Evolutionary conservation across 2,797 vertebrate genomes (phyloP), one percentile per base, ranked within the genome.

Genomic region (Clarias platycephalus): DNA sequence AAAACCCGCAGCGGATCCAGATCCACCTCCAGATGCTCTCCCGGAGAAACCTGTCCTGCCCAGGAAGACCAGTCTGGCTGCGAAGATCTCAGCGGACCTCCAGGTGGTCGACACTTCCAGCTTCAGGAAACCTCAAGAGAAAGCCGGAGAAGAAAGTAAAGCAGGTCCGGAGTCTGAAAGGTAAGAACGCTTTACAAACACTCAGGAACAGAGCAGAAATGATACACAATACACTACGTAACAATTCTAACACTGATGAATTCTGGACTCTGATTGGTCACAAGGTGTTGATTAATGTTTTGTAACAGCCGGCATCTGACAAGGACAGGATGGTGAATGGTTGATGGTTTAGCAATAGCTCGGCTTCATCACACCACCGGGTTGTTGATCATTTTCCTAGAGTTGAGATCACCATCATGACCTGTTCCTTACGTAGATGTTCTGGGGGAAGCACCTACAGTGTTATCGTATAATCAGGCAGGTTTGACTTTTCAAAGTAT

Each of bases 101-200:
- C 74, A 58, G 49, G 44, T n/a, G 64, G 77, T 63, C 12, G 26
- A 20, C 3, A 26, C 44, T 49, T 70, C 28, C 40, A 78, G 12
- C 16, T 1, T 40, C 34, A 62, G 5, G 31, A 34, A 1, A 1
- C 22, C 76, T 57, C 71, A n/a, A 16, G n/a, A 74, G 44, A 28
- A 26, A n/a, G 24, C 20, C 77, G 63, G 70, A 5, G 70, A 76
- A 31, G 76, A 63, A 20, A 87, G 60, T 20, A 60, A 84, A 53
- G 63, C 79, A 6, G 12, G 0, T 20, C 49, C 44, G 13, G 75
- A 9, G 16, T 6, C 0, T 70, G 80, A 31, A 31, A 40, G 76
- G 76, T 79, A 58, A 58, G 79, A 80, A n/a, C 4, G 9, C 7
- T 44, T n/a, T 26, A 63, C 16, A 62, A 7, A 62, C 57, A 31